phyloP scores from a whole-genome alignment of 2,113 vertebrate species.

The Forbesichthys agassizii region DNA sequence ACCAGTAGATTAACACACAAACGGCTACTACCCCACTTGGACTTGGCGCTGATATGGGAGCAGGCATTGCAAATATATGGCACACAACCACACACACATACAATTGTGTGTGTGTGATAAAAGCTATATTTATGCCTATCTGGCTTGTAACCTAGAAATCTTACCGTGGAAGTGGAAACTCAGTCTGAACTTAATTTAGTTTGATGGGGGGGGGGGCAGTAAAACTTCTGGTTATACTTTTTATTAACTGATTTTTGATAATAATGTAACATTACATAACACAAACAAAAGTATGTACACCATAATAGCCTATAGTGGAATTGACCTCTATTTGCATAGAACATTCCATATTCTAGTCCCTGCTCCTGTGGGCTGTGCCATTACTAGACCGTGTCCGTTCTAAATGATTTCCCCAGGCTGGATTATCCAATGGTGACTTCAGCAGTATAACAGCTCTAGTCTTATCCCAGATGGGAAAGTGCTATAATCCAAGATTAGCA shows the following conservation, averaged over 20 bases:
- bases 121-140: too few relatives aligned
- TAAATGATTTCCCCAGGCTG: slow-evolving; percentile 3
- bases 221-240: too few relatives aligned
- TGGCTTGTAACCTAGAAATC: too few relatives aligned
- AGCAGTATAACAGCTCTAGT: background rate
- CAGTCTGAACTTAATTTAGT: too few relatives aligned
- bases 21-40: slow-evolving; percentile 56
- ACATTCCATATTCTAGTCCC: background rate
- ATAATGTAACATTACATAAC: too few relatives aligned
- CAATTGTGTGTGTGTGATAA: too few relatives aligned
- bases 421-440: slow-evolving; percentile 1
- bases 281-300: too few relatives aligned
- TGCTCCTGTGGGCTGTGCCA: background rate
- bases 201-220: too few relatives aligned
- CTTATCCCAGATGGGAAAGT: slow-evolving; percentile 25
- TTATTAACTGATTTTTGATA: too few relatives aligned
- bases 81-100: slow-evolving; percentile 39
- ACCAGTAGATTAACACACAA: slow-evolving; percentile 45
- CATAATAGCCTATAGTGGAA: too few relatives aligned
- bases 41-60: slow-evolving; percentile 51
- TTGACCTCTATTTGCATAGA: background rate
- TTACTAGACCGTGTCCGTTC: background rate
- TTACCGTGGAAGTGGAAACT: too few relatives aligned
- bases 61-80: slow-evolving; percentile 54
- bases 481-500: slow-evolving; percentile 34